Conservation (phyloP, 1,140 invertebrate genomes). For the Rhyzopertha dominica region DNA sequence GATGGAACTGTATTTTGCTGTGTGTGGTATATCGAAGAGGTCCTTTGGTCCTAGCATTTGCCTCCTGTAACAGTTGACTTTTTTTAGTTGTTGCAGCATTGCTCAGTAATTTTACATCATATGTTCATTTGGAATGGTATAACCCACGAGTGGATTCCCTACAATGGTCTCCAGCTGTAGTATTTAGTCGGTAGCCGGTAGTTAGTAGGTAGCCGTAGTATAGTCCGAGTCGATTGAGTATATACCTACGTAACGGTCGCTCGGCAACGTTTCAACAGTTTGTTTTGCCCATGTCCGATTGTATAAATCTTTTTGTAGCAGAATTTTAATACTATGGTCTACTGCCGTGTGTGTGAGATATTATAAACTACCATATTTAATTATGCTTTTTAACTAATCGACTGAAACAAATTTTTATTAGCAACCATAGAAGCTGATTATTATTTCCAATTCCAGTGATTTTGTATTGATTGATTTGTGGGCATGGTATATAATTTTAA, state of each 20-base stretch:
- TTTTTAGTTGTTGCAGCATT: slow-evolving; percentile 26
- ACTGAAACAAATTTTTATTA: no score
- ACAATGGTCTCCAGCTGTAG: no score
- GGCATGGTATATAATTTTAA: slow-evolving; percentile 16
- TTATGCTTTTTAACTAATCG: slow-evolving; percentile 33
- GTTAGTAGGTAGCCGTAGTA: no score
- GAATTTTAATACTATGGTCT: no score
- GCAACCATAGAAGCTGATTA: no score
- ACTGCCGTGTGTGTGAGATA: slow-evolving; percentile 39
- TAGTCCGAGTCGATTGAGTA: no score
- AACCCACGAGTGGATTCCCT: no score
- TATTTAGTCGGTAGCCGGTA: no score
- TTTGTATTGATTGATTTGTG: slow-evolving; percentile 16
- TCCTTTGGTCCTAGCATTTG: slow-evolving; percentile 23
- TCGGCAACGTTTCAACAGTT: no score
- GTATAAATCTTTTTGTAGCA: no score
- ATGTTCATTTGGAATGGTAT: slow-evolving; percentile 17
- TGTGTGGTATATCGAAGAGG: slow-evolving; percentile 13
- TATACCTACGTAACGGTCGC: no score
- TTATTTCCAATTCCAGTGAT: slow-evolving; percentile 23
- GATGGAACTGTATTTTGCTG: slow-evolving; percentile 24
- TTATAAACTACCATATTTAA: slow-evolving; percentile 34
- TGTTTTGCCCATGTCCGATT: no score
- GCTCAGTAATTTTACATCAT: slow-evolving; percentile 17
- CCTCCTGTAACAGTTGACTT: slow-evolving; percentile 29